Conservation (phyloP, 2,113 vertebrate species). For the Rhea pennata region DNA sequence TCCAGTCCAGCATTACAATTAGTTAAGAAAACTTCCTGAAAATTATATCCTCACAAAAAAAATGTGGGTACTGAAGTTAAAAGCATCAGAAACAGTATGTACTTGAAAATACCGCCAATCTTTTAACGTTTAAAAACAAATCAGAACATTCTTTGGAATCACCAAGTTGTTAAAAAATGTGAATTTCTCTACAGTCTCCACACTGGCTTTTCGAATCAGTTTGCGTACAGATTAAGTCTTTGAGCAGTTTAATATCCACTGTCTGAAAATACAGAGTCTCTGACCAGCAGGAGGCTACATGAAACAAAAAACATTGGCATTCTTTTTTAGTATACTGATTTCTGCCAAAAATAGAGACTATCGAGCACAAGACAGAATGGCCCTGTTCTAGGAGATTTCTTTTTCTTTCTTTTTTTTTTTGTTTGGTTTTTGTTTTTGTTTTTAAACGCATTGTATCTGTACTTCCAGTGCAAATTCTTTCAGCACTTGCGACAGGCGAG, state of each 20-base stretch:
- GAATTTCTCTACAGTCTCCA: conserved; percentile 75
- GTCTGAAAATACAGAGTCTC: conserved; percentile 57
- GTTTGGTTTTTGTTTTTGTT: neutral
- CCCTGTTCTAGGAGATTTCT: conserved; percentile 62
- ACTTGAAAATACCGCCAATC: conserved; percentile 77
- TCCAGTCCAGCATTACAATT: conserved; percentile 73
- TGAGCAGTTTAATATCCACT: conserved; percentile 53
- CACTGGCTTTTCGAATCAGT: conserved; percentile 53
- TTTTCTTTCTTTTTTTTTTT: conserved; percentile 7
- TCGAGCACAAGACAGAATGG: conserved; percentile 59
- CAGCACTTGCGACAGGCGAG: conserved; percentile 53
- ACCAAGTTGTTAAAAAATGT: conserved; percentile 73
- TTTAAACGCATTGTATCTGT: conserved; percentile 34
- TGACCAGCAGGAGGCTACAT: conserved; percentile 73
- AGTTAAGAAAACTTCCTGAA: conserved; percentile 76
- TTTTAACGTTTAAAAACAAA: conserved; percentile 78
- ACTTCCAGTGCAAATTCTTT: conserved; percentile 67
- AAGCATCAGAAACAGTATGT: conserved; percentile 76
- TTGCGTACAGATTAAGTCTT: conserved; percentile 65
- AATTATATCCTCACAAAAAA: conserved; percentile 76
- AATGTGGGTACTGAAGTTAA: conserved; percentile 81
- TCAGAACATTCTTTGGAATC: conserved; percentile 88
- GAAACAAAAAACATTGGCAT: conserved; percentile 61
- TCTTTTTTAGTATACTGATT: conserved; percentile 59
- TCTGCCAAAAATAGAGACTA: conserved; percentile 76